A percentile compares a stretch with the other conserved stretches of the same genome.
phyloP scores from a whole-genome alignment of 2,113 vertebrate genomes.

The Pseudorectes ferrugineus region DNA sequence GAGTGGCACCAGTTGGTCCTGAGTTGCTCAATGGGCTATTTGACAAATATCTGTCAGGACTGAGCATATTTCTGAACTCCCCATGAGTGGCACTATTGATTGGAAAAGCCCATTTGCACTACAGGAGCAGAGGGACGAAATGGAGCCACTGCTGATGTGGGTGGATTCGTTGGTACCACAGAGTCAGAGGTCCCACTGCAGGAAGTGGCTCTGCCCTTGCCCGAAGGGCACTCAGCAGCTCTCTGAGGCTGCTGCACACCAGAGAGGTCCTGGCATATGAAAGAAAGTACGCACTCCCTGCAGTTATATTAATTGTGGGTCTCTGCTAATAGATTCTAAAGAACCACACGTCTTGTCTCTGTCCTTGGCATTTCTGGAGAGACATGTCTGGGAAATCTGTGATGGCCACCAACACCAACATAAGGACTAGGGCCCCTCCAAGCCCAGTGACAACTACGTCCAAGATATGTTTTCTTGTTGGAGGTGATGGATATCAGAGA shows the following conservation, averaged over 20 bases:
- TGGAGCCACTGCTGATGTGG: background rate
- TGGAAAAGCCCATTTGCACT: background rate
- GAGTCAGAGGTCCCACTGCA: background rate
- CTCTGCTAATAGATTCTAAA: background rate
- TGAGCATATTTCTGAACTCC: background rate
- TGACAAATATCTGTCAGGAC: slow-evolving; percentile 5
- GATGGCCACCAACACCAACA: background rate
- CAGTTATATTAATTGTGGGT: background rate
- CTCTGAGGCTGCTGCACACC: background rate
- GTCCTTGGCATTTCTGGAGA: background rate
- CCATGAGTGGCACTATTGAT: background rate
- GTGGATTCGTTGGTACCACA: background rate
- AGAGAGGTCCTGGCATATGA: background rate
- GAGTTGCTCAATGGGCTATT: background rate
- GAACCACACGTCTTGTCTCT: background rate
- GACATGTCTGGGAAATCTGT: background rate
- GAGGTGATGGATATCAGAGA: background rate
- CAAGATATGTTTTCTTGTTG: background rate
- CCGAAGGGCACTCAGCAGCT: background rate
- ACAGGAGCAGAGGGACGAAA: background rate
- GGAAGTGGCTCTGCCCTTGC: background rate
- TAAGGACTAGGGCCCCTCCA: background rate
- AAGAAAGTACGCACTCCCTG: background rate
- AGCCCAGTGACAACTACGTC: background rate
- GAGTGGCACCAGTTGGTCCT: background rate